A percentile compares a stretch with the other conserved stretches of the same genome.
Conservation (phyloP, 2,888 invertebrate genomes). For the Leucania comma region DNA sequence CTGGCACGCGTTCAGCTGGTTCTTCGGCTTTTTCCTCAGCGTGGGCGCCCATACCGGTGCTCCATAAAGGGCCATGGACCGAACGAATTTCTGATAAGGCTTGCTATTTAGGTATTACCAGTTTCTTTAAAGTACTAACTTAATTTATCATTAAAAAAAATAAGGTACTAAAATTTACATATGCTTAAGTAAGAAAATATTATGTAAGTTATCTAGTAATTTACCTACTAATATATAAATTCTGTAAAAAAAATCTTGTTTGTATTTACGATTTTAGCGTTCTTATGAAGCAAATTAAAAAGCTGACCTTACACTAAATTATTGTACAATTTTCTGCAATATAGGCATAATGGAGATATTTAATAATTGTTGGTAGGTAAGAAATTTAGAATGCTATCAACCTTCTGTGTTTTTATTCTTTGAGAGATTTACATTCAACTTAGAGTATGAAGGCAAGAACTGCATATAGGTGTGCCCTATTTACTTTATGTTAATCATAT, state of each 20-base stretch:
- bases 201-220: neutral
- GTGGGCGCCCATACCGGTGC: too few species aligned
- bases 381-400: neutral
- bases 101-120: too few species aligned
- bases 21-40: too few species aligned
- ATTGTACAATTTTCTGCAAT: neutral
- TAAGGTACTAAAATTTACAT: too few species aligned
- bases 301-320: neutral
- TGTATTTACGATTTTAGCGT: neutral
- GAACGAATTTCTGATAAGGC: too few species aligned
- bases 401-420: slow-evolving; percentile 38
- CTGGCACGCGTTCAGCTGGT: too few species aligned
- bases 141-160: neutral
- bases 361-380: neutral
- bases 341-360: too few species aligned
- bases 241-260: neutral
- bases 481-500: slow-evolving; percentile 4
- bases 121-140: too few species aligned
- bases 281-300: neutral
- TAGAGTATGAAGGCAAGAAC: slow-evolving; percentile 40
- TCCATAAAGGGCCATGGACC: too few species aligned
- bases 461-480: slow-evolving; percentile 25
- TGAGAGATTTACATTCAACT: slow-evolving; percentile 46
- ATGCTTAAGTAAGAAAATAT: neutral
- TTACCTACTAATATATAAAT: neutral